phyloP scores from a whole-genome alignment of 2,888 invertebrate genomes.

The Leucophenga montana region DNA sequence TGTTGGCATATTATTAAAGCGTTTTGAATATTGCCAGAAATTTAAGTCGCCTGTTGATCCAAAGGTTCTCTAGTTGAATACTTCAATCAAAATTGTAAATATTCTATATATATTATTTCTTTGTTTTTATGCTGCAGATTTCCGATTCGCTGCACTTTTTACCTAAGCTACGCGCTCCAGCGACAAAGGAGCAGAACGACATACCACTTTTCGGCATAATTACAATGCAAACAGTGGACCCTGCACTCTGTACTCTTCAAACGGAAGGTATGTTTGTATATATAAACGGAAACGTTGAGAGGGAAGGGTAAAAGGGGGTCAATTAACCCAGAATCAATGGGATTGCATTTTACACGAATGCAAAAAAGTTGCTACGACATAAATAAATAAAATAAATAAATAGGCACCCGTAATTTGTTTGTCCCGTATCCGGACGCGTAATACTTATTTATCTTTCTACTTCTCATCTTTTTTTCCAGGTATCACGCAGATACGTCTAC shows the following conservation, averaged over 20 bases:
- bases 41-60: slow-evolving; percentile 74
- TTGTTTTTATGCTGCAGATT: slow-evolving; percentile 48
- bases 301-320: no score
- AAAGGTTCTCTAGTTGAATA: slow-evolving; percentile 56
- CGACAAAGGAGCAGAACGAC: slow-evolving; percentile 70
- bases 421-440: no score
- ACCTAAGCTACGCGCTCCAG: slow-evolving; percentile 75
- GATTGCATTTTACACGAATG: no score
- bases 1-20: slow-evolving; percentile 78
- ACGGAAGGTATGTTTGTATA: slow-evolving; percentile 64
- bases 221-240: slow-evolving; percentile 79
- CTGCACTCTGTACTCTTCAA: slow-evolving; percentile 76
- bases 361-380: no score
- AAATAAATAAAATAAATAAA: no score
- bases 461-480: slow-evolving; percentile 46
- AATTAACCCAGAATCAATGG: no score
- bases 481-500: slow-evolving; percentile 75
- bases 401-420: no score
- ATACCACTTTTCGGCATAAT: slow-evolving; percentile 76
- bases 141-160: slow-evolving; percentile 76
- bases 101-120: not conserved
- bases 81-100: not conserved
- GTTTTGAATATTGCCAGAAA: slow-evolving; percentile 78
- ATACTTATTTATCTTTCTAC: no score
- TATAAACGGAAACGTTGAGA: not conserved